phyloP scores from a whole-genome alignment of 2,888 invertebrate species.

The Cephus runcator region DNA sequence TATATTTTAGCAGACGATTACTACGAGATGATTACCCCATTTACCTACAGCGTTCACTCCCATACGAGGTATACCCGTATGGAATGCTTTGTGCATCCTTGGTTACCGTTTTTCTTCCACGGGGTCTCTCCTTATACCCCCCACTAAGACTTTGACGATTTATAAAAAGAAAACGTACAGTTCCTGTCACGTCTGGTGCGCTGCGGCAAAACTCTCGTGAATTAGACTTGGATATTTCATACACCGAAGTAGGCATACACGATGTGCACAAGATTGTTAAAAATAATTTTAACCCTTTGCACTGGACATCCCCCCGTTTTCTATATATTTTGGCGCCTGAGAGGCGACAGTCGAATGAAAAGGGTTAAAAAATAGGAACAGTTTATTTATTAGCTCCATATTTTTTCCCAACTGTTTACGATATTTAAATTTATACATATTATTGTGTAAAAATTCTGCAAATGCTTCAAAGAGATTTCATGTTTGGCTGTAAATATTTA shows the following conservation, averaged over 20 bases:
- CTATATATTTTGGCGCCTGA: too few species aligned
- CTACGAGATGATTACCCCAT: conserved; percentile 15
- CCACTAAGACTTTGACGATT: background rate
- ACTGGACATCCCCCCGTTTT: too few species aligned
- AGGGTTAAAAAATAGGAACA: background rate
- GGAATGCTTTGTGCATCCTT: conserved; percentile 1
- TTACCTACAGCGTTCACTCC: conserved; percentile 18
- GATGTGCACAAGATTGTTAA: background rate
- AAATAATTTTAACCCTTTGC: background rate
- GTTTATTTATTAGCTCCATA: background rate
- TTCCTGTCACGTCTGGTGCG: conserved; percentile 2
- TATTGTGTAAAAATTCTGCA: too few species aligned
- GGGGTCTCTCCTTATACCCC: background rate
- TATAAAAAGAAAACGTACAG: background rate
- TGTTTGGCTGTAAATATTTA: background rate
- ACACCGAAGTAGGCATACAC: background rate
- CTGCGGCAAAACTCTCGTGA: background rate
- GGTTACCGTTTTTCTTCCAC: background rate
- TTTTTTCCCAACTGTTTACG: background rate
- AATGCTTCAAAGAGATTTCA: background rate
- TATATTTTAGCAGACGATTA: conserved; percentile 42
- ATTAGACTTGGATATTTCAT: background rate
- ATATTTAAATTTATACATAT: background rate
- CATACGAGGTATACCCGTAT: background rate
- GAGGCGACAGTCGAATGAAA: too few species aligned